Evolutionary conservation across 2,888 invertebrate species (phyloP).

Genomic region (Amiota mariae): DNA sequence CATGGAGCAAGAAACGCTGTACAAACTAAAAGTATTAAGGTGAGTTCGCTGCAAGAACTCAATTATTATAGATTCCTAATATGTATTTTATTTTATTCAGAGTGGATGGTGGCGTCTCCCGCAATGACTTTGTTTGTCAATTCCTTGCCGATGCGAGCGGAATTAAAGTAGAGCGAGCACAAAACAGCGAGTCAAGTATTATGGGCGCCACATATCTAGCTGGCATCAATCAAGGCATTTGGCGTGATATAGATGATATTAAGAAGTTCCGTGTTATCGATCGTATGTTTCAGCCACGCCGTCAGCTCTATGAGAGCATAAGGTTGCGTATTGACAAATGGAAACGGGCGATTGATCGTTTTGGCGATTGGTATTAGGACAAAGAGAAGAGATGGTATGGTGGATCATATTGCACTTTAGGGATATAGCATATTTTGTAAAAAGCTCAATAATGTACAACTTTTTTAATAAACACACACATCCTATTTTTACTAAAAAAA

Average conservation of each 20-base stretch:
- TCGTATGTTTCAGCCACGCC: conserved; percentile 77
- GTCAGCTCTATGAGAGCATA: conserved; percentile 55
- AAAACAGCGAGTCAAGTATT: conserved; percentile 85
- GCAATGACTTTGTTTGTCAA: conserved; percentile 93
- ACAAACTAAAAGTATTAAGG: conserved; percentile 78
- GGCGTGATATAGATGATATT: conserved; percentile 82
- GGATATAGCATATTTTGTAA: too few species aligned
- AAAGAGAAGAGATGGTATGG: too few species aligned
- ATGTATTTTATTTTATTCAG: conserved; percentile 74
- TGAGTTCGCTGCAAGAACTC: conserved; percentile 59
- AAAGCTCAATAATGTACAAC: too few species aligned
- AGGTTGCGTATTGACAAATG: conserved; percentile 62
- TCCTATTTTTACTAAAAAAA: too few species aligned
- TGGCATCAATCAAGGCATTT: conserved; percentile 86
- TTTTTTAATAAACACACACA: too few species aligned
- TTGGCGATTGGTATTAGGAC: conserved; percentile 68
- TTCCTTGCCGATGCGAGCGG: conserved; percentile 88
- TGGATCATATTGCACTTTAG: too few species aligned
- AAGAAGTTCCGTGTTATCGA: conserved; percentile 77
- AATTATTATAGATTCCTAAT: not conserved
- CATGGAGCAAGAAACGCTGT: conserved; percentile 81
- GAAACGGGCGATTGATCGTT: conserved; percentile 67
- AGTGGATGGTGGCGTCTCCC: conserved; percentile 96
- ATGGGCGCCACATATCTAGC: conserved; percentile 91
- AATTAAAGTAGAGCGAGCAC: conserved; percentile 82